Conservation (phyloP, 2,797 vertebrate species). For the Cyprinodon diabolis region DNA sequence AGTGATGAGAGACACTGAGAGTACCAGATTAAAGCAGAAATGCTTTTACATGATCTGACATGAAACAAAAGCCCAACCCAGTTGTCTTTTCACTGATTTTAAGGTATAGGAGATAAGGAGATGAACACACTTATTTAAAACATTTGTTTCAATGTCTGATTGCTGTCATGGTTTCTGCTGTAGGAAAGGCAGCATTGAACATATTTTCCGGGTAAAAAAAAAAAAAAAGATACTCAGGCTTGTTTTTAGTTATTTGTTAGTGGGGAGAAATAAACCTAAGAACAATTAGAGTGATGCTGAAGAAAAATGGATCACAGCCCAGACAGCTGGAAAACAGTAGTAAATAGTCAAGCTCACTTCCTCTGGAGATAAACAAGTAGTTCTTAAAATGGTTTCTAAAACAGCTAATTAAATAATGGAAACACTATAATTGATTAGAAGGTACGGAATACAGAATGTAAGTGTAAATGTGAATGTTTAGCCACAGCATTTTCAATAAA, state of each 20-base stretch:
- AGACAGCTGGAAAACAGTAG: constrained; percentile 18
- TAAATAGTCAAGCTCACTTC: constrained; percentile 32
- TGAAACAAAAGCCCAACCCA: constrained; percentile 28
- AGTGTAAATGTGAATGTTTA: not conserved
- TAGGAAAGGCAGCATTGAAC: not conserved
- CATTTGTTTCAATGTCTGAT: not conserved
- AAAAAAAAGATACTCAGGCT: constrained; percentile 16
- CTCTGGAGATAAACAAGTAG: constrained; percentile 29
- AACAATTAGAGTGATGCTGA: constrained; percentile 26
- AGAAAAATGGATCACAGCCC: constrained; percentile 30
- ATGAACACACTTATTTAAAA: not conserved
- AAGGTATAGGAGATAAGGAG: not conserved
- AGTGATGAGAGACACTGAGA: constrained; percentile 21
- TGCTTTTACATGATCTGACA: constrained; percentile 19
- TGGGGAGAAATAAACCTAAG: constrained; percentile 17
- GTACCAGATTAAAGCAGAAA: constrained; percentile 28
- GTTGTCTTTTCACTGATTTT: not conserved
- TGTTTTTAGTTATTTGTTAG: constrained; percentile 21
- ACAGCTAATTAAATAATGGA: constrained; percentile 17
- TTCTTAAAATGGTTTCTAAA: not conserved
- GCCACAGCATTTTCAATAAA: not conserved
- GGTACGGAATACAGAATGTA: constrained; percentile 1
- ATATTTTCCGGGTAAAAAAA: not conserved
- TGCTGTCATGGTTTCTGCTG: not conserved
- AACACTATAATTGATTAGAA: constrained; percentile 6